Evolutionary conservation across 92 coral and sea anemone species (phyloP).

Genomic region (Epizoanthus rinbou): DNA sequence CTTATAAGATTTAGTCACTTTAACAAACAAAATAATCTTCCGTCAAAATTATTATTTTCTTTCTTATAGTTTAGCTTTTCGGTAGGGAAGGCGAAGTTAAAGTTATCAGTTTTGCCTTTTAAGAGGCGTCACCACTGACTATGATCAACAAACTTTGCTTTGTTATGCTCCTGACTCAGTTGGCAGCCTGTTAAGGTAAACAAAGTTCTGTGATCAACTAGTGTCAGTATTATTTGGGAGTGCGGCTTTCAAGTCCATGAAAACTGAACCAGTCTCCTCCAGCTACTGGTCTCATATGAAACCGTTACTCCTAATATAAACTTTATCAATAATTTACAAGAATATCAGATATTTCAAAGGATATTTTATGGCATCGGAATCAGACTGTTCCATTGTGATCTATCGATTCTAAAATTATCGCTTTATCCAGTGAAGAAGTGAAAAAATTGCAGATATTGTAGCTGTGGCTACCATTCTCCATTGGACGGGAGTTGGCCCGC

Average conservation of each 20-base stretch:
- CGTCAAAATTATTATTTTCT: too few species aligned
- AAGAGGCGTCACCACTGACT: too few species aligned
- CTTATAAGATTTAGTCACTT: too few species aligned
- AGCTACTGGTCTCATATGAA: constrained; percentile 23
- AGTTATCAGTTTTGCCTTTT: too few species aligned
- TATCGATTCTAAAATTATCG: neutral
- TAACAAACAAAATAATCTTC: too few species aligned
- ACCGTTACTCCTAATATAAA: constrained; percentile 28
- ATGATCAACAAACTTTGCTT: too few species aligned
- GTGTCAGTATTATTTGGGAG: neutral
- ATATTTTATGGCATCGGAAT: constrained; percentile 13
- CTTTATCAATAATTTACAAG: constrained; percentile 21
- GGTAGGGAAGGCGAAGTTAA: too few species aligned
- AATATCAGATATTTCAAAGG: constrained; percentile 20
- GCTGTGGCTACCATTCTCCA: neutral
- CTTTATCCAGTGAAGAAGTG: neutral
- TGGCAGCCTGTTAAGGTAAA: neutral
- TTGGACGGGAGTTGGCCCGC: neutral
- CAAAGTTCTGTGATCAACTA: neutral
- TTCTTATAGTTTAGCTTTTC: too few species aligned
- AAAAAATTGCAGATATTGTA: neutral
- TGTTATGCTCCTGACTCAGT: too few species aligned
- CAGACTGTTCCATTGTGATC: constrained; percentile 1
- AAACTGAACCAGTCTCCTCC: neutral
- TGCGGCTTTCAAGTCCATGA: constrained; percentile 30